Conservation (phyloP, 2,113 vertebrate species). For the Hylia prasina region DNA sequence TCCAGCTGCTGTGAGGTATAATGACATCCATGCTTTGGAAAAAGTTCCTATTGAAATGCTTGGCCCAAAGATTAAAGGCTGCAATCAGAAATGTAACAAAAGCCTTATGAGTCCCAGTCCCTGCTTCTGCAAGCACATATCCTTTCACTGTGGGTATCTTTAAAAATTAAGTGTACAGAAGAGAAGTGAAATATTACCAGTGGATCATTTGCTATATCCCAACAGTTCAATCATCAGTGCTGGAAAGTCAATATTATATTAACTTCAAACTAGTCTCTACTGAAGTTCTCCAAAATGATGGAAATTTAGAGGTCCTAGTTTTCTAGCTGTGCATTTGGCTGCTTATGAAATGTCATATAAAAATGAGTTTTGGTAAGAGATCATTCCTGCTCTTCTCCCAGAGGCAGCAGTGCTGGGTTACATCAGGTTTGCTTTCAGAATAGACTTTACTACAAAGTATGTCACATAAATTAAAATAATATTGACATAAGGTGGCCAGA, state of each 20-base stretch:
- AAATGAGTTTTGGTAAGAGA: conserved; percentile 25
- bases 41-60: background rate
- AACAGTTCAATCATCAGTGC: conserved; percentile 30
- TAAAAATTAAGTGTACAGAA: background rate
- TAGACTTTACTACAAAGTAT: background rate
- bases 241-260: conserved; percentile 54
- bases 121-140: background rate
- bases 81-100: background rate
- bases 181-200: background rate
- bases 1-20: background rate
- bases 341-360: background rate
- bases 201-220: background rate
- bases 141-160: background rate
- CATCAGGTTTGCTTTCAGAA: background rate
- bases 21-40: background rate
- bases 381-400: background rate
- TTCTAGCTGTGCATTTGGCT: background rate
- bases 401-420: background rate
- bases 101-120: background rate
- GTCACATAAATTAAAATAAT: background rate
- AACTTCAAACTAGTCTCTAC: background rate
- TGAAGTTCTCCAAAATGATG: conserved; percentile 28
- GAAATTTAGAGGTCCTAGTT: background rate
- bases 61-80: background rate
- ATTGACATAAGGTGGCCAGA: background rate